Evolutionary conservation across 2,888 invertebrate species (phyloP), one percentile per base, ranked within the genome.

Genomic region (Phytoseiulus persimilis): DNA sequence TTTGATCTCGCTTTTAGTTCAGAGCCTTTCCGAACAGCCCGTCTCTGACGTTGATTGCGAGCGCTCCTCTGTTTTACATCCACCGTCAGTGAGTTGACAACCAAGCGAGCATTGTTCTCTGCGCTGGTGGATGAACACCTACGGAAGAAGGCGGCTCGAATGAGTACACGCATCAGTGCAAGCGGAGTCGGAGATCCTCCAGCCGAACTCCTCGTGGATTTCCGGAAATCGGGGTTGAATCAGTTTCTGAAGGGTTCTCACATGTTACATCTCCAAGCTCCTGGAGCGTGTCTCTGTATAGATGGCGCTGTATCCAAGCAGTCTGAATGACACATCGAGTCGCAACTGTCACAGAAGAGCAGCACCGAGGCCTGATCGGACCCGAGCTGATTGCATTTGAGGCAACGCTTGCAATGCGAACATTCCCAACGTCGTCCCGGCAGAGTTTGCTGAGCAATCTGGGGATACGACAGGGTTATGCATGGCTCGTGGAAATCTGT

Each of bases 351-450:
- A 87, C 87, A 87, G 45, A 32, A 87, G 6, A 87, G 32, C 6
- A 87, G 87, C 87, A 32, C 87, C 39, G 87, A 87, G 32, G 87
- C 87, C 87, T 87, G 32, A 2, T 33, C 87, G 31, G 87, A 87
- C 33, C 87, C 87, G 39, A n/a, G 87, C n/a, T 87, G 32, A 33
- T 87, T 33, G 33, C 87, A 87, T n/a, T 39, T 45, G 39, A 87
- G 87, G 87, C 87, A 87, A 32, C 87, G 87, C 32, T 87, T 87
- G 45, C 87, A 87, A 32, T 87, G 87, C 32, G 87, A 87, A 23
- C 87, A 87, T 87, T 87, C 87, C 87, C 87, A 87, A 23, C 87
- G 87, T 28, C 87, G 87, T 39, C 87, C 87, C 14, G 87, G n/a
- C 33, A 87, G 33, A 32, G 39, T 39, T 87, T 87, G 32, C 87